Evolutionary conservation across 2,113 vertebrate genomes (phyloP).

Genomic region (Vulpes ferrilata): DNA sequence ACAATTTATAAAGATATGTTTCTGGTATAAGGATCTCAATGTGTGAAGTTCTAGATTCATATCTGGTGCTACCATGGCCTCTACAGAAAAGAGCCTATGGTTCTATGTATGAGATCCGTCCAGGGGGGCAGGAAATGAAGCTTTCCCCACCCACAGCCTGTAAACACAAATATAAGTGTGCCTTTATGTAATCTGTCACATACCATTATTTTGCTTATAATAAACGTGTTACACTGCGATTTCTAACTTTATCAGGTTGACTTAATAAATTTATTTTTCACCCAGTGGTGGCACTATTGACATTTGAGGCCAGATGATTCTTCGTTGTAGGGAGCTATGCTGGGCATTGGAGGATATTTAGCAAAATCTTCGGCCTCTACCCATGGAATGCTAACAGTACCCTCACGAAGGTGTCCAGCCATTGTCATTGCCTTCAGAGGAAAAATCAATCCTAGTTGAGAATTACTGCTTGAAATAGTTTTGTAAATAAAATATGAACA

Average conservation of each 20-base stretch:
- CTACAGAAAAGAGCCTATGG: not conserved
- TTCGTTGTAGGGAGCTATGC: not conserved
- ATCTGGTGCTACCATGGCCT: not conserved
- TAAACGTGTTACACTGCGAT: not conserved
- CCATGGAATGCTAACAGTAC: not conserved
- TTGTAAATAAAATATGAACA: not conserved
- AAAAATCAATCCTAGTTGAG: not conserved
- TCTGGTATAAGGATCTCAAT: not conserved
- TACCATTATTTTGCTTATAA: not conserved
- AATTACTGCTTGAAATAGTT: constrained; percentile 8
- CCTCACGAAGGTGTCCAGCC: not conserved
- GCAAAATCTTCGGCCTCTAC: not conserved
- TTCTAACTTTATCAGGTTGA: not conserved
- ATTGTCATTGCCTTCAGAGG: not conserved
- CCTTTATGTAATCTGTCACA: not conserved
- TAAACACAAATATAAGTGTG: not conserved
- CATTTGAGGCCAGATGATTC: not conserved
- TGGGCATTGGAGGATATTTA: not conserved
- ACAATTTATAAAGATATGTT: not conserved
- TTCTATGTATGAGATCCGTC: not conserved
- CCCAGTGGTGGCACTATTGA: not conserved
- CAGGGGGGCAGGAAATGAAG: not conserved
- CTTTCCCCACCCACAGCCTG: not conserved
- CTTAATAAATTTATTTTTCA: not conserved
- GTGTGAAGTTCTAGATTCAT: not conserved